Base-by-base conservation (phyloP, 2,888 invertebrate species). In the Amiota mariae region DNA sequence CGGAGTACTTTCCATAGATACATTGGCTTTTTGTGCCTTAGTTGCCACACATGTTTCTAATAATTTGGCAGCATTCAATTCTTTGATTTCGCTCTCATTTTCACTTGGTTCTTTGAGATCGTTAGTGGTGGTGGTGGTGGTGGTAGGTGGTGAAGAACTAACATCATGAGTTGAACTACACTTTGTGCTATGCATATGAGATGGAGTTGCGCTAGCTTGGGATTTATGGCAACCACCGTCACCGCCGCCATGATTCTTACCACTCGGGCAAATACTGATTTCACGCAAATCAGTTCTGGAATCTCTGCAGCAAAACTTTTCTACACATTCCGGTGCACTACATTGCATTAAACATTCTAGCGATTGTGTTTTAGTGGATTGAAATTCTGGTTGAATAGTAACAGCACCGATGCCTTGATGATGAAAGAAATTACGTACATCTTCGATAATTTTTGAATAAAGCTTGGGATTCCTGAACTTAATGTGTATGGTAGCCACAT, bases 341-440 rank as follows among this genome's bases (percentile, higher is more conserved):
- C 88, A 89, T 72, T 88, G 87, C 75, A 89, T 85, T 24, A 89
- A 80, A 56, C 88, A 89, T 49, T 89, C 89, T 56, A 87, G 64
- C 0, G 88, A 88, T 2, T 82, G 76, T 8, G 82, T 80, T 36
- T 79, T 84, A 2, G 82, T 75, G 67, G 81, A 78, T 76, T 87
- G 90, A 87, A 97, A 97, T 89, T 97, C 97, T 0, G 97, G 97
- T 87, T 97, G 97, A 80, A 97, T 93, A 0, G 97, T 96, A 11
- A 96, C 95, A 77, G 95, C 93, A 3, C 94, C 93, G 71, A 97
- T 96, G 6, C 96, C 96, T 87, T 95, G 94, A 15, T 94, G 93
- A 72, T 93, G 91, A 87, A 97, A 95, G 85, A 96, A 95, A 36
- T 93, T 92, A 48, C 92, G 93, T 8, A 96, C 93, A 72, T 93